phyloP scores from a whole-genome alignment of 2,113 vertebrate species.

The Panurus biarmicus region DNA sequence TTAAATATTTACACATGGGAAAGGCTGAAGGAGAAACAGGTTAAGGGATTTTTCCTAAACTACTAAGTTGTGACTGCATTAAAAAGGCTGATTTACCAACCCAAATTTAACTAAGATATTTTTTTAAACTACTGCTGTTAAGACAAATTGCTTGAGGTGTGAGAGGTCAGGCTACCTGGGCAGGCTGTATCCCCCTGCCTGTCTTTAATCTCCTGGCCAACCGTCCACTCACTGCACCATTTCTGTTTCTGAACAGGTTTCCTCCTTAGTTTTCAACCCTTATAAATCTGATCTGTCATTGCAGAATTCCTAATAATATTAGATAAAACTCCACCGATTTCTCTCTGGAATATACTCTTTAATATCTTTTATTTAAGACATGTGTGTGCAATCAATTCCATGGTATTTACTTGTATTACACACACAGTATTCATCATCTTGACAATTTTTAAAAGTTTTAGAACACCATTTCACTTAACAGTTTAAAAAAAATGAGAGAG shows the following conservation, averaged over 20 bases:
- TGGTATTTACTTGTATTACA: constrained; percentile 59
- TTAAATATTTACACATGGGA: background rate
- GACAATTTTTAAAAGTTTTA: constrained; percentile 63
- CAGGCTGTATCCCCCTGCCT: background rate
- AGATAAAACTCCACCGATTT: constrained; percentile 39
- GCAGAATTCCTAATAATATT: constrained; percentile 47
- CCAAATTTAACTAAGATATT: background rate
- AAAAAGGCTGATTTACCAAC: background rate
- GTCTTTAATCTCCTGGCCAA: background rate
- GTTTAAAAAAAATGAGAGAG: background rate
- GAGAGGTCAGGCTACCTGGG: background rate
- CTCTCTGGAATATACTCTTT: constrained; percentile 54
- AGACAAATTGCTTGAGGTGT: background rate
- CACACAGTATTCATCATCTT: constrained; percentile 55
- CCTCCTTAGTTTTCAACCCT: constrained; percentile 28
- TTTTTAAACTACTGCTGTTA: background rate
- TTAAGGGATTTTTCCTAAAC: background rate
- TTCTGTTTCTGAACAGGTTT: constrained; percentile 19
- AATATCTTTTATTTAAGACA: constrained; percentile 55
- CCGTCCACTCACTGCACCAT: background rate
- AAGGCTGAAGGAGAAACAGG: background rate
- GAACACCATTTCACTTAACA: constrained; percentile 54
- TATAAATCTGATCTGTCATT: constrained; percentile 43
- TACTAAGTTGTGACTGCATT: background rate
- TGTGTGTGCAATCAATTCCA: constrained; percentile 49